A percentile compares a stretch with the other conserved stretches of the same genome.
Evolutionary conservation across 2,113 vertebrate species (phyloP).

Genomic region (Asarcornis scutulata): DNA sequence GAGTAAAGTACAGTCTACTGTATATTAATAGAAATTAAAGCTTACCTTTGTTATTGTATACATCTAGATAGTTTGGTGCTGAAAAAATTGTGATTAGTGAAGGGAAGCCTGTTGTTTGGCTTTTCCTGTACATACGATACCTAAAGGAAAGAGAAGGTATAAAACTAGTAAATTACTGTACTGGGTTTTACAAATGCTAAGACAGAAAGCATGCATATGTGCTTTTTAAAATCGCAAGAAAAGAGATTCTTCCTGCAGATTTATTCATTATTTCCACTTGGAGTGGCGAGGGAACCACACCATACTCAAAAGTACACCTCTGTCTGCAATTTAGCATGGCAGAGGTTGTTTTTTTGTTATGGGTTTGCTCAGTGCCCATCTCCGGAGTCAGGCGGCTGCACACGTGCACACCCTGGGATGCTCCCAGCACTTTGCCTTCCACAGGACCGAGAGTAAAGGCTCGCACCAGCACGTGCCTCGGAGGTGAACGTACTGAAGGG

Average conservation of each 20-base stretch:
- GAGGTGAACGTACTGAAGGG: background rate
- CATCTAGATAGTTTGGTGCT: constrained; percentile 98
- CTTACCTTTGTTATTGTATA: constrained; percentile 99
- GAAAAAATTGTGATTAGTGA: constrained; percentile 99
- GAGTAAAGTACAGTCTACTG: background rate
- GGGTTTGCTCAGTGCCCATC: accelerated
- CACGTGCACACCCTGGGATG: accelerated
- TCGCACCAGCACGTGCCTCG: background rate
- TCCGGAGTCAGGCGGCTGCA: background rate
- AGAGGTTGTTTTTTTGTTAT: background rate
- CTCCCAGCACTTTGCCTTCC: background rate
- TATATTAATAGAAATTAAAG: background rate
- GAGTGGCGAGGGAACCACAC: background rate
- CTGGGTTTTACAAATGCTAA: background rate
- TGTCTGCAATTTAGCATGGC: background rate
- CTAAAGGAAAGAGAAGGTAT: constrained; percentile 72
- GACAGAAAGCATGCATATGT: background rate
- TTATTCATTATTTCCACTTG: background rate
- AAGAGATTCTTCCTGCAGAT: background rate
- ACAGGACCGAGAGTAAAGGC: accelerated
- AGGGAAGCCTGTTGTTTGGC: constrained; percentile 99
- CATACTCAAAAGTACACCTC: background rate
- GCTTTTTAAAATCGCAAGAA: background rate
- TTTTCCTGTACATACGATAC: constrained; percentile 99
- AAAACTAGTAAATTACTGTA: accelerated